phyloP scores from a whole-genome alignment of 2,888 invertebrate species.

The Hydrotaea diabolus region DNA sequence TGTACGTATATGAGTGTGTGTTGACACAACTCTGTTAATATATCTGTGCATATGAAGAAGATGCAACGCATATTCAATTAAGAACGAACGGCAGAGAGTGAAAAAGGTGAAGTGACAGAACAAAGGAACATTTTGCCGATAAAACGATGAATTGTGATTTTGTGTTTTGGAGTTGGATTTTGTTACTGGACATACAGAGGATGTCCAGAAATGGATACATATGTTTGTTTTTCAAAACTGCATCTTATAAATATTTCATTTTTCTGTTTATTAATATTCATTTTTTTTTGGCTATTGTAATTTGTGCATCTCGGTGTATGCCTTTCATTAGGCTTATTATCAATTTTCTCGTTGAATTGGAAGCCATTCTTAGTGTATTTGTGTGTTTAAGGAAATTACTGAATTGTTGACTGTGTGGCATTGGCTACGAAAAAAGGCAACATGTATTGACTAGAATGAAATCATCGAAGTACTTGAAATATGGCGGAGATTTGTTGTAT shows the following conservation, averaged over 20 bases:
- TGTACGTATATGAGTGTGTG: too few species aligned
- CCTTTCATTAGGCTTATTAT: slow-evolving; percentile 64
- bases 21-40: background rate
- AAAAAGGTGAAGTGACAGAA: slow-evolving; percentile 49
- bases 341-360: slow-evolving; percentile 3
- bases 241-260: slow-evolving; percentile 32
- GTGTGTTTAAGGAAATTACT: slow-evolving; percentile 32
- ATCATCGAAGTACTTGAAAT: slow-evolving; percentile 45
- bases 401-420: slow-evolving; percentile 57
- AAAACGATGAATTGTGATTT: slow-evolving; percentile 56
- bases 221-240: slow-evolving; percentile 32
- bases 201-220: slow-evolving; percentile 40
- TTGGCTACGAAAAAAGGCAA: slow-evolving; percentile 1
- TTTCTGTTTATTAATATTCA: background rate
- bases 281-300: background rate
- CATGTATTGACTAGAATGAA: slow-evolving; percentile 26
- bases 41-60: background rate
- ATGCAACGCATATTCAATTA: slow-evolving; percentile 23
- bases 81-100: background rate
- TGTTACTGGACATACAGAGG: background rate
- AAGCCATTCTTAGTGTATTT: too few species aligned
- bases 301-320: background rate
- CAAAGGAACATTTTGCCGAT: slow-evolving; percentile 56
- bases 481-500: slow-evolving; percentile 35
- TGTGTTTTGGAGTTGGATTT: background rate